Percentiles rank a stretch among this genome's conserved stretches.
Conservation (phyloP, 1,140 invertebrate genomes). For the Brachionus rotundiformis region DNA sequence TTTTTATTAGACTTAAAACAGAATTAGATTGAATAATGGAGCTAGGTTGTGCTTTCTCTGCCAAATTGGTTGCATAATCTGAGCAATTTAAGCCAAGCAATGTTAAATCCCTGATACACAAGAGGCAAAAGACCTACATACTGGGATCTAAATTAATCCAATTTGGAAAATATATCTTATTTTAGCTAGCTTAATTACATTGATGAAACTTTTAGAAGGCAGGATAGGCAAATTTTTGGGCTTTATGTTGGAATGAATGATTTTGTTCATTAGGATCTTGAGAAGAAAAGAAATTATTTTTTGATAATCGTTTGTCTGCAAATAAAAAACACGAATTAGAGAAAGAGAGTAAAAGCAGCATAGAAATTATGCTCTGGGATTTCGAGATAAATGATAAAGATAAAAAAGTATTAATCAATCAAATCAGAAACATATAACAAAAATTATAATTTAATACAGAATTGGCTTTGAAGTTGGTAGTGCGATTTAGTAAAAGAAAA, state of each 20-base stretch:
- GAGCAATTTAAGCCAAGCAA: background rate
- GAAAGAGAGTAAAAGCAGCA: background rate
- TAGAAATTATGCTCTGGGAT: background rate
- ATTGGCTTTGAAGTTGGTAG: background rate
- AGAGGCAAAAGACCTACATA: background rate
- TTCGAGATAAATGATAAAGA: background rate
- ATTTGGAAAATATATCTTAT: background rate
- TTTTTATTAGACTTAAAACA: background rate
- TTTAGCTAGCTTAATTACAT: background rate
- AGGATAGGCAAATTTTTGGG: background rate
- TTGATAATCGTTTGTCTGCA: slow-evolving; percentile 26
- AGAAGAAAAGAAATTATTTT: background rate
- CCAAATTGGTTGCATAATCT: background rate
- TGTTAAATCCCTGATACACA: background rate
- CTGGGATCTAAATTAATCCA: background rate
- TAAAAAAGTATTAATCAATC: slow-evolving; percentile 36
- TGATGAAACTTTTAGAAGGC: background rate
- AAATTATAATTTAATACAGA: slow-evolving; percentile 39
- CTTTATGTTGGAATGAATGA: background rate
- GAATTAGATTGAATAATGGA: background rate
- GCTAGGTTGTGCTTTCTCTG: too few relatives aligned
- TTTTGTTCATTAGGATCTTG: background rate
- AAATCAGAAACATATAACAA: slow-evolving; percentile 12
- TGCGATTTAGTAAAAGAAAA: background rate
- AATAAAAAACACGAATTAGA: slow-evolving; percentile 21